Base-by-base conservation (phyloP, 2,888 invertebrate genomes). In the Tribolium freemani region DNA sequence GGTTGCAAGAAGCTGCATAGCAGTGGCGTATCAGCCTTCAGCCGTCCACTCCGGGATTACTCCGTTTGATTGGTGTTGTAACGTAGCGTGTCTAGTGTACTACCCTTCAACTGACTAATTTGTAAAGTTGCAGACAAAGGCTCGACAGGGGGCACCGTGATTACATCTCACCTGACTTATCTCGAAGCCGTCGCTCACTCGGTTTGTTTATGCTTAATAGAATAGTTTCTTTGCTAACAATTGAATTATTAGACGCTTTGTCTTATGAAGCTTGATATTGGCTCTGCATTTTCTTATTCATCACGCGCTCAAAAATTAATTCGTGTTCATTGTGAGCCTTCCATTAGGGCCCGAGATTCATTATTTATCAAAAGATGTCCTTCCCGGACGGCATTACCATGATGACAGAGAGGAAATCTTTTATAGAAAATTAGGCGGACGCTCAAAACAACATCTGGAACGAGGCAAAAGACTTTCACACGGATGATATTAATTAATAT, bases 121-220 rank as follows among this genome's bases (percentile, higher is more conserved):
- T 75, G 67, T 75, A 60, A 69, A 67, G 75, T 72, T 70, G 72
- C 63, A 72, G 72, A 72, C 66, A 66, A 67, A 67, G 63, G 63
- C 69, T 11, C 72, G 63, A 69, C 75, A 70, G 72, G 75, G 71
- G 75, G 75, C 54, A 26, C 11, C 48, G 51, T 63, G 75, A 75
- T 75, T 75, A 69, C 75, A 75, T 75, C 75, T 69, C 66, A 75
- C 75, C 72, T 74, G 72, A 53, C 72, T 75, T 75, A 75, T 75
- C 75, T 68, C 13, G 20, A 57, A 74, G 69, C 57, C 61, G 66
- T 69, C 72, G 66, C 72, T 69, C 71, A 74, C 64, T 57, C 57
- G 13, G 75, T 75, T 72, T 72, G 72, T 66, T 74, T 72, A 72
- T 51, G 70, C 75, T 69, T 72, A 74, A 74, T 72, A 72, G 74